Percentiles rank a stretch among this genome's conserved stretches.
phyloP scores from a whole-genome alignment of 2,888 invertebrate species.

The Agriopis marginaria region DNA sequence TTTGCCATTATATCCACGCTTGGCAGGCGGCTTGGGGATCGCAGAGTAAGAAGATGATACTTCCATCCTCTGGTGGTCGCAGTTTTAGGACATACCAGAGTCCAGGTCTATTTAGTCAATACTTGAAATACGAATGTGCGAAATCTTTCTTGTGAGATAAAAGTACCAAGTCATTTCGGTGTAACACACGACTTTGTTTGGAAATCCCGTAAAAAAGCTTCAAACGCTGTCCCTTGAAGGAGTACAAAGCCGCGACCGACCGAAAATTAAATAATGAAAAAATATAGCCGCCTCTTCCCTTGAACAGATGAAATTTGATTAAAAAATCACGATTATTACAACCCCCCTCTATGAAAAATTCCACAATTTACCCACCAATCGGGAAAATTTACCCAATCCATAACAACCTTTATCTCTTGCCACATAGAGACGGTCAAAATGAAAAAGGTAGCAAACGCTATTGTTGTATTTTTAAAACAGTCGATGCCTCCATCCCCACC shows the following conservation, averaged over 20 bases:
- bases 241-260: conserved; percentile 78
- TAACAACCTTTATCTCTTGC: conserved; percentile 41
- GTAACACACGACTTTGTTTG: conserved; percentile 57
- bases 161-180: conserved; percentile 53
- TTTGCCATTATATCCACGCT: too few relatives aligned
- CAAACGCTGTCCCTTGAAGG: conserved; percentile 83
- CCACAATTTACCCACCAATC: conserved; percentile 47
- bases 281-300: conserved; percentile 85
- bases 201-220: conserved; percentile 75
- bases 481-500: conserved; percentile 73
- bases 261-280: conserved; percentile 87
- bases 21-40: too few relatives aligned
- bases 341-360: conserved; percentile 74
- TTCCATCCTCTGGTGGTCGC: too few relatives aligned
- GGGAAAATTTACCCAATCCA: conserved; percentile 37
- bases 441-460: conserved; percentile 51
- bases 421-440: conserved; percentile 37
- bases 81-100: too few relatives aligned
- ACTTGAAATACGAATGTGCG: too few relatives aligned
- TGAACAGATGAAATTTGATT: conserved; percentile 87
- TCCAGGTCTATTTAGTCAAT: too few relatives aligned
- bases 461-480: conserved; percentile 71
- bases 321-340: conserved; percentile 87
- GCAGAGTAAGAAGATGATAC: too few relatives aligned
- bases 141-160: background rate